Conservation (phyloP, 2,797 vertebrate species). For the Cossypha niveicapilla region DNA sequence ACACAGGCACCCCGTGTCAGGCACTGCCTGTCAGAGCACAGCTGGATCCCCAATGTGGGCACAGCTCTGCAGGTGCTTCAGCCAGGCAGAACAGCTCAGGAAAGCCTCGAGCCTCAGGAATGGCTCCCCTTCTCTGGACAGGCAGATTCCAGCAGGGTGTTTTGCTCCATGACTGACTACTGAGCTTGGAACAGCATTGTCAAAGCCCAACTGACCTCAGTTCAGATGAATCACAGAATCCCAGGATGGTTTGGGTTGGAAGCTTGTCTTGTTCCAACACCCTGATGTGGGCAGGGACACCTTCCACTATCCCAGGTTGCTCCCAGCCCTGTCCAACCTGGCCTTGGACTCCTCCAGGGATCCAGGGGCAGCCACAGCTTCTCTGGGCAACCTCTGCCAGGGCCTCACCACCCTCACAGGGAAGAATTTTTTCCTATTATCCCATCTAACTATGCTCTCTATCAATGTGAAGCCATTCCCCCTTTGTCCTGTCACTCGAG, state of each 20-base stretch:
- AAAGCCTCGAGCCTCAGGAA: accelerated
- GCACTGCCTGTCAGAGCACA: neutral
- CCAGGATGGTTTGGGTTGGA: neutral
- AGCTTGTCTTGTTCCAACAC: neutral
- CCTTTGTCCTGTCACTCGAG: neutral
- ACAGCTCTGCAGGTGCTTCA: accelerated
- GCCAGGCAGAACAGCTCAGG: neutral
- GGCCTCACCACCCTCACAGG: too few relatives aligned
- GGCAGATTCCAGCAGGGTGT: neutral
- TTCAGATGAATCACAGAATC: neutral
- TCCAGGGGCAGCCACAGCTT: neutral
- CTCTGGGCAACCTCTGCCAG: neutral
- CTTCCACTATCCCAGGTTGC: accelerated
- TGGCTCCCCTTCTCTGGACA: neutral
- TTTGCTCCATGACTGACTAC: neutral
- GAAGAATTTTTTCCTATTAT: neutral
- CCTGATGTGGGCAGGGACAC: neutral
- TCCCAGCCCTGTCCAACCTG: accelerated
- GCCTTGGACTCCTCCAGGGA: neutral
- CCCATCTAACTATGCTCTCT: neutral
- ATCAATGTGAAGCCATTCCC: neutral
- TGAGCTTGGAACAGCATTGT: neutral
- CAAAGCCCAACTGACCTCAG: accelerated
- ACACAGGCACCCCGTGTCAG: neutral
- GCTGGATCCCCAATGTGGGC: accelerated